Conservation (phyloP, 2,113 vertebrate genomes). For the Herpailurus yagouaroundi region DNA sequence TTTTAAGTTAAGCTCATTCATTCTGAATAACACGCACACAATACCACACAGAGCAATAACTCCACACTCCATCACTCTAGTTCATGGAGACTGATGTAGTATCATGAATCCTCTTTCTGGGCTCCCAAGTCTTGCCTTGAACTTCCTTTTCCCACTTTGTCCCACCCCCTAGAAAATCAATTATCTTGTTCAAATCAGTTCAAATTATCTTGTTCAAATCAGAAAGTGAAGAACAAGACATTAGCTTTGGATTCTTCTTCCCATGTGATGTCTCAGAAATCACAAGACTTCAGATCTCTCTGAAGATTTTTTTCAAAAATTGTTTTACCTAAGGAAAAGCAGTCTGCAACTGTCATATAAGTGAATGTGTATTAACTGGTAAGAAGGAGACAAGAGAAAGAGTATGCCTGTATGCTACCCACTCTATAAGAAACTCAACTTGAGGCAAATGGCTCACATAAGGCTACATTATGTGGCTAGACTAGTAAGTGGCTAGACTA, state of each 20-base stretch:
- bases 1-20: conserved; percentile 38
- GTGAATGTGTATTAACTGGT: not conserved
- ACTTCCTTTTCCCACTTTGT: conserved; percentile 17
- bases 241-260: not conserved
- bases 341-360: not conserved
- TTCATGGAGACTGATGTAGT: not conserved
- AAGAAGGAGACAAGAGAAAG: not conserved
- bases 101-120: not conserved
- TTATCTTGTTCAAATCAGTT: not conserved
- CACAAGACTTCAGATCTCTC: not conserved
- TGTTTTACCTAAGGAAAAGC: not conserved
- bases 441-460: not conserved
- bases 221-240: not conserved
- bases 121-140: not conserved
- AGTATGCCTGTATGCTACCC: not conserved
- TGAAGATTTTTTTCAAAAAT: conserved; percentile 15
- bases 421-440: not conserved
- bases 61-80: not conserved
- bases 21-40: conserved; percentile 43
- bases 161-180: not conserved
- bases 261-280: not conserved
- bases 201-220: not conserved
- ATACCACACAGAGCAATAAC: not conserved
- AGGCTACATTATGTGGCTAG: not conserved
- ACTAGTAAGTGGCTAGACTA: not conserved